phyloP scores from a whole-genome alignment of 30 jellyfish, hydroid and myxozoan species.

The Turritopsis dohrnii region DNA sequence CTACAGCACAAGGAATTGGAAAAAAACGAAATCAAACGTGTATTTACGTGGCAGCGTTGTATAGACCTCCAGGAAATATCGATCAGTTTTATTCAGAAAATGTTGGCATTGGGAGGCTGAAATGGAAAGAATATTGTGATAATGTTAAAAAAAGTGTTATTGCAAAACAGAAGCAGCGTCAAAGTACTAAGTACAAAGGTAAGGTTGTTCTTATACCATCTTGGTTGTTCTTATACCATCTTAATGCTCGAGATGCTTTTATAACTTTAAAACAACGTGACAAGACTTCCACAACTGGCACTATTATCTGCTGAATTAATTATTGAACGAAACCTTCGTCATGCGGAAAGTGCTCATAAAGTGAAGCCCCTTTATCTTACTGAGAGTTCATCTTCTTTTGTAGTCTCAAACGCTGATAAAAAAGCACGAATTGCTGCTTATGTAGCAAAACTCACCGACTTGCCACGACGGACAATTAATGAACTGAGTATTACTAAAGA shows the following conservation, averaged over 20 bases:
- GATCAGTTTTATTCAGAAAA: slow-evolving; percentile 60
- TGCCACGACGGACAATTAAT: neutral
- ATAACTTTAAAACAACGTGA: too few relatives aligned
- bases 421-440: neutral
- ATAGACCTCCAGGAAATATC: slow-evolving; percentile 89
- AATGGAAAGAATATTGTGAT: slow-evolving; percentile 67
- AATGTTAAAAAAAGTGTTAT: slow-evolving; percentile 27
- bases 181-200: neutral
- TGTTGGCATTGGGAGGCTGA: slow-evolving; percentile 54
- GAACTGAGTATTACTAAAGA: neutral
- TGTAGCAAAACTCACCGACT: neutral
- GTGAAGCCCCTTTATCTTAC: too few relatives aligned
- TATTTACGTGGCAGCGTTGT: slow-evolving; percentile 84
- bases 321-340: too few relatives aligned
- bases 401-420: neutral
- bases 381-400: neutral
- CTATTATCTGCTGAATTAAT: too few relatives aligned
- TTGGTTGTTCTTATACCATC: too few relatives aligned
- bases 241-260: too few relatives aligned
- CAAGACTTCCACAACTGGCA: too few relatives aligned
- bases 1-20: slow-evolving; percentile 64
- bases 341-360: too few relatives aligned
- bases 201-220: neutral
- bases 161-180: neutral
- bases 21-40: slow-evolving; percentile 69